Percentiles rank a stretch among this genome's conserved stretches.
Conservation (phyloP, 2,113 vertebrate genomes). For the Anser brachyrhynchus region DNA sequence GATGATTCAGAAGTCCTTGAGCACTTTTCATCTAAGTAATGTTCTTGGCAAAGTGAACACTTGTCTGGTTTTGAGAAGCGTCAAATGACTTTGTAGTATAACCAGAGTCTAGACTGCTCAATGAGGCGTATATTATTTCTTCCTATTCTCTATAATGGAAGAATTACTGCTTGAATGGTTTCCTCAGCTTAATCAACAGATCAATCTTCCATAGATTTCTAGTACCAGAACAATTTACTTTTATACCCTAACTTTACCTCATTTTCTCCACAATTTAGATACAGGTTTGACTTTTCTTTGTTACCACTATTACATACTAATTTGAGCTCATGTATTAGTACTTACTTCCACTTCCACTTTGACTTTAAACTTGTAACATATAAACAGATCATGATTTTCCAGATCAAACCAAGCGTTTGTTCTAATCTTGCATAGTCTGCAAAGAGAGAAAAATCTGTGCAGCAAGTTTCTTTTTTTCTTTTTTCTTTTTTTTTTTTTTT, state of each 20-base stretch:
- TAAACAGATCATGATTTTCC: background rate
- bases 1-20: background rate
- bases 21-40: background rate
- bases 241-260: background rate
- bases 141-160: slow-evolving; percentile 5
- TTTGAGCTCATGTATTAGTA: background rate
- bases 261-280: background rate
- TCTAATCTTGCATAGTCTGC: background rate
- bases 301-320: background rate
- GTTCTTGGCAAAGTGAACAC: background rate
- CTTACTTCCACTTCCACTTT: background rate
- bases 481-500: background rate
- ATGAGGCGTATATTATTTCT: background rate
- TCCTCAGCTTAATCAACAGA: slow-evolving; percentile 41
- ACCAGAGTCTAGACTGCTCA: background rate
- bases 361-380: background rate
- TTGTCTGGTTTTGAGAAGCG: background rate
- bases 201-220: background rate
- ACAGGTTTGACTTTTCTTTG: background rate
- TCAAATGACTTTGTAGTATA: slow-evolving; percentile 30
- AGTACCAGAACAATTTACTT: background rate
- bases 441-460: background rate
- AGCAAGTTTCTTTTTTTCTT: background rate
- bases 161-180: slow-evolving; percentile 34
- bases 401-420: background rate